Conservation (phyloP, 2,797 vertebrate genomes). For the Platyrinchus mystaceus region DNA sequence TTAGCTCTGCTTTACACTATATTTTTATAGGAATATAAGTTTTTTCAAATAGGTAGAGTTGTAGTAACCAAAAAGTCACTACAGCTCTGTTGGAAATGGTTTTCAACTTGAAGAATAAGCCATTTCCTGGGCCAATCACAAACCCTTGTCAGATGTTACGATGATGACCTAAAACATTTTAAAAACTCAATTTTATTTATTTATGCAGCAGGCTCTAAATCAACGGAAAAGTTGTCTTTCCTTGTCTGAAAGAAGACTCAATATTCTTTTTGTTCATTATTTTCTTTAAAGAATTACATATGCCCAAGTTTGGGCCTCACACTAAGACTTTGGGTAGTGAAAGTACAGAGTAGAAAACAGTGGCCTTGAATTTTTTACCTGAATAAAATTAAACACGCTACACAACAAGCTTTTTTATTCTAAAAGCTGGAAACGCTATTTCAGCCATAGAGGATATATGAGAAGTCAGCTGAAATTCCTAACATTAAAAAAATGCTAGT, state of each 20-base stretch:
- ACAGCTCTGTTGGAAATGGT: neutral
- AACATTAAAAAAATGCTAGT: neutral
- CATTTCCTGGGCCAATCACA: neutral
- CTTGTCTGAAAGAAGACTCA: neutral
- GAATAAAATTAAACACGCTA: neutral
- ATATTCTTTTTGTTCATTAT: neutral
- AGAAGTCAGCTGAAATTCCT: neutral
- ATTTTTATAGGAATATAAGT: neutral
- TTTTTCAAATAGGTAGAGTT: neutral
- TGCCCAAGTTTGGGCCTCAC: neutral
- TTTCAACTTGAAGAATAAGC: neutral
- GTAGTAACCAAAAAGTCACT: neutral
- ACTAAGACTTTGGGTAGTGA: neutral
- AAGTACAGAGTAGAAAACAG: neutral
- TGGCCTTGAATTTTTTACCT: neutral
- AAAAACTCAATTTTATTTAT: neutral
- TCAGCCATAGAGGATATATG: neutral
- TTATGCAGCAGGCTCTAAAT: neutral
- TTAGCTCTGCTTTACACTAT: neutral
- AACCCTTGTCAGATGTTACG: neutral
- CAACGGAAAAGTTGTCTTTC: neutral
- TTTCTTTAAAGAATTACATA: neutral
- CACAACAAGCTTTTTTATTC: neutral
- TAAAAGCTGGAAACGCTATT: neutral
- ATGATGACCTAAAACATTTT: neutral